A percentile compares a stretch with the other conserved stretches of the same genome.
Conservation (phyloP, 1,140 invertebrate species). For the Arctopsyche grandis region DNA sequence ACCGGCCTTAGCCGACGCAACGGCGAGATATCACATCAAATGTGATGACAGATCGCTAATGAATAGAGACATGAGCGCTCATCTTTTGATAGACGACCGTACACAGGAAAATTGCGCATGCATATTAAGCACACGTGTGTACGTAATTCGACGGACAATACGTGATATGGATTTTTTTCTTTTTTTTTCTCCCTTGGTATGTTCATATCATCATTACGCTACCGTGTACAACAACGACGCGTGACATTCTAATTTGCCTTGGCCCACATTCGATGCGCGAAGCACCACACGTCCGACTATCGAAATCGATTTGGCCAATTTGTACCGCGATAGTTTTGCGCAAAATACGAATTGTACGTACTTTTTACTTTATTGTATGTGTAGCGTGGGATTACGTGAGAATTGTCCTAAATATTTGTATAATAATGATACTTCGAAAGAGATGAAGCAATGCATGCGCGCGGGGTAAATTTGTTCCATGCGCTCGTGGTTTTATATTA, state of each 20-base stretch:
- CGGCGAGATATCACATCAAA: background rate
- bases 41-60: background rate
- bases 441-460: too few species aligned
- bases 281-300: background rate
- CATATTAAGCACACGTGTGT: background rate
- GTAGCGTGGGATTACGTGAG: background rate
- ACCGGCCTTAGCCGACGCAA: background rate
- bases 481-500: too few species aligned
- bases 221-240: background rate
- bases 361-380: background rate
- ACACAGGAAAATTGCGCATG: background rate
- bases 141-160: too few species aligned
- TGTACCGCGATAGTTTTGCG: background rate
- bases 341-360: background rate
- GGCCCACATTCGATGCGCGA: slow-evolving; percentile 1
- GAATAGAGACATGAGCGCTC: background rate
- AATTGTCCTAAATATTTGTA: too few species aligned
- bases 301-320: background rate
- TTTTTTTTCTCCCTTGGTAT: background rate
- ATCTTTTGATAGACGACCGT: background rate
- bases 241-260: slow-evolving; percentile 4
- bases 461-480: too few species aligned
- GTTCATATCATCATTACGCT: too few species aligned
- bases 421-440: too few species aligned
- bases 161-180: background rate